These are phyloP conservation scores for Drosophila mimetica DNA, from an alignment of 2,888 invertebrate species.

Conservation along the genomic window DNA sequence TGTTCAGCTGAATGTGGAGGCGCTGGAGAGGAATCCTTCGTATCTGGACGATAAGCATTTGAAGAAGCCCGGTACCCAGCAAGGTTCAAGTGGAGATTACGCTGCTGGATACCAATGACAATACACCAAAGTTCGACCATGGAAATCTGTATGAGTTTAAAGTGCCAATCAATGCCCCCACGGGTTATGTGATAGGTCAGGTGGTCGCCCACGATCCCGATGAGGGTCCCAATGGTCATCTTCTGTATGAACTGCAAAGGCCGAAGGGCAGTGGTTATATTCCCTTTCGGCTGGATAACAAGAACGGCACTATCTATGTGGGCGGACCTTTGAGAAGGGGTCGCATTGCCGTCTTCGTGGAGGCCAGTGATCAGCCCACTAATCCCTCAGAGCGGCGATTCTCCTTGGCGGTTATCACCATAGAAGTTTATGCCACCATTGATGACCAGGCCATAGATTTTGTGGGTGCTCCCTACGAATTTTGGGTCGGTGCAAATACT, in stretches of 20 bases:
- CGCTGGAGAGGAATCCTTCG: conserved; percentile 90
- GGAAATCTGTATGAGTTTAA: conserved; percentile 93
- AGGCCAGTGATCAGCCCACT: conserved; percentile 91
- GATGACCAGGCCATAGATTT: conserved; percentile 89
- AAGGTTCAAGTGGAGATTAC: conserved; percentile 92
- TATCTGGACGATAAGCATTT: conserved; percentile 83
- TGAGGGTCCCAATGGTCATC: conserved; percentile 88
- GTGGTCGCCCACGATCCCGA: conserved; percentile 94
- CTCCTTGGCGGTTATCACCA: conserved; percentile 93
- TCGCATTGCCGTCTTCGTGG: conserved; percentile 92
- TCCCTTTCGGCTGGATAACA: conserved; percentile 90
- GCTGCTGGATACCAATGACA: conserved; percentile 95
- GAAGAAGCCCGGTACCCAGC: conserved; percentile 82
- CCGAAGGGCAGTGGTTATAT: conserved; percentile 88
- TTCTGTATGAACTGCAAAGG: conserved; percentile 90
- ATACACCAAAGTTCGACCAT: conserved; percentile 93
- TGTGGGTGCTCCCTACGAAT: conserved; percentile 93
- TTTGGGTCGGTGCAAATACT: conserved; percentile 95
- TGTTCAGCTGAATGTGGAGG: conserved; percentile 90
- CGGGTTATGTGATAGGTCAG: conserved; percentile 91
- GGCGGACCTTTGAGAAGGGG: conserved; percentile 88
- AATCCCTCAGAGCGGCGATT: conserved; percentile 93
- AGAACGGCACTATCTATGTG: conserved; percentile 89
- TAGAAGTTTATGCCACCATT: conserved; percentile 88
- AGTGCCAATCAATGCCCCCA: conserved; percentile 88